Conservation (phyloP, 2,888 invertebrate species). For the Drosophila rubida region DNA sequence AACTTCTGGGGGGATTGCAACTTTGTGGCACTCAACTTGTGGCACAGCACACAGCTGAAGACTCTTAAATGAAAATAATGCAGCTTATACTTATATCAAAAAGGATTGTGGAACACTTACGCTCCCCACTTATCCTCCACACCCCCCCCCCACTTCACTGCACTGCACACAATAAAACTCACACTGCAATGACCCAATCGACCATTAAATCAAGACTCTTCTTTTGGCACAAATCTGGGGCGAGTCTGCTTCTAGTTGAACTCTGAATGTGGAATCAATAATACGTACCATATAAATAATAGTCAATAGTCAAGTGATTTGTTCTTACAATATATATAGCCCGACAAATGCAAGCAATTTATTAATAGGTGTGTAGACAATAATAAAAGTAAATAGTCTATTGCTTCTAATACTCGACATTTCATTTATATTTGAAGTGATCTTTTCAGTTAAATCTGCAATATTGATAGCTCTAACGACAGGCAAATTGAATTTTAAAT, state of each 20-base stretch:
- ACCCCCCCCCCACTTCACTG: background rate
- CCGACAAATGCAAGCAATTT: background rate
- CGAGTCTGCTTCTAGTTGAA: constrained; percentile 9
- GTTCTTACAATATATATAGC: background rate
- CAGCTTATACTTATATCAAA: constrained; percentile 45
- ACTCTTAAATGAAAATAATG: constrained; percentile 58
- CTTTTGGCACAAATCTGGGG: constrained; percentile 3
- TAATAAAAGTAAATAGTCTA: too few relatives aligned
- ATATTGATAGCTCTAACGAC: too few relatives aligned
- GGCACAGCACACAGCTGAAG: constrained; percentile 33
- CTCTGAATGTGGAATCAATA: constrained; percentile 9
- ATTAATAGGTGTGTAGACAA: too few relatives aligned
- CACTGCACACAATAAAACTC: background rate
- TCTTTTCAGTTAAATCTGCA: too few relatives aligned
- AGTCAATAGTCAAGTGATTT: background rate
- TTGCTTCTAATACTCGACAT: too few relatives aligned
- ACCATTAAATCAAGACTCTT: constrained; percentile 20
- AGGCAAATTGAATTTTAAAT: too few relatives aligned
- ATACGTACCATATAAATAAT: constrained; percentile 3
- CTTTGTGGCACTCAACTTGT: constrained; percentile 43
- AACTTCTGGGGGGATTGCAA: constrained; percentile 40
- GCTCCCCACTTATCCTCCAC: background rate
- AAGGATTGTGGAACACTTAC: constrained; percentile 24
- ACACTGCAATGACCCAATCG: constrained; percentile 17
- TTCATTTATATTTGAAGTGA: too few relatives aligned